Conservation (phyloP, 2,113 vertebrate genomes). For the Origma solitaria region DNA sequence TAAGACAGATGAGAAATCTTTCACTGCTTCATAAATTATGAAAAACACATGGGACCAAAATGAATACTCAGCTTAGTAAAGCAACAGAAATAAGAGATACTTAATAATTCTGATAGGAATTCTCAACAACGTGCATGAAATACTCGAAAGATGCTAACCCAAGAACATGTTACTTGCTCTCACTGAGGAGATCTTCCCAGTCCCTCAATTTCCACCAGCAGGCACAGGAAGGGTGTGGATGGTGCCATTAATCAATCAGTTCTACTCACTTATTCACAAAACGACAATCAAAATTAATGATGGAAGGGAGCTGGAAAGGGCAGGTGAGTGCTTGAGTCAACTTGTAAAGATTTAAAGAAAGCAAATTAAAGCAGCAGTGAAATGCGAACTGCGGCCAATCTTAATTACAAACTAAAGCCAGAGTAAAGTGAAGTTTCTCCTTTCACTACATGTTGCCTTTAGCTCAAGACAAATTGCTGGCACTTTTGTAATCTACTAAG, state of each 20-base stretch:
- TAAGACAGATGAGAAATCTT: conserved; percentile 19
- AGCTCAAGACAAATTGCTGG: conserved; percentile 57
- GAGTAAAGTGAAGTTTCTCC: not conserved
- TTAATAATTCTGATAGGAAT: conserved; percentile 38
- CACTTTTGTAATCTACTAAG: conserved; percentile 56
- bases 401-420: conserved; percentile 46
- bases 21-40: conserved; percentile 23
- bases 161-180: not conserved
- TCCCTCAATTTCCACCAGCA: not conserved
- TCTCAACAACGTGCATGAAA: not conserved
- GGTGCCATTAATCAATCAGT: conserved; percentile 1
- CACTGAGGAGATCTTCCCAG: not conserved
- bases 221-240: not conserved
- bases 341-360: conserved; percentile 38
- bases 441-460: not conserved
- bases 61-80: conserved; percentile 9
- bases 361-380: conserved; percentile 4
- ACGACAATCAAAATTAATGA: conserved; percentile 21
- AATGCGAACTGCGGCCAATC: conserved; percentile 13
- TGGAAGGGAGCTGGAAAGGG: conserved; percentile 21
- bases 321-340: conserved; percentile 20
- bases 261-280: conserved; percentile 12
- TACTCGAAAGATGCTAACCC: not conserved
- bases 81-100: conserved; percentile 4
- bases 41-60: not conserved